Base-by-base conservation (phyloP, 2,113 vertebrate genomes). In the Lontra canadensis region DNA sequence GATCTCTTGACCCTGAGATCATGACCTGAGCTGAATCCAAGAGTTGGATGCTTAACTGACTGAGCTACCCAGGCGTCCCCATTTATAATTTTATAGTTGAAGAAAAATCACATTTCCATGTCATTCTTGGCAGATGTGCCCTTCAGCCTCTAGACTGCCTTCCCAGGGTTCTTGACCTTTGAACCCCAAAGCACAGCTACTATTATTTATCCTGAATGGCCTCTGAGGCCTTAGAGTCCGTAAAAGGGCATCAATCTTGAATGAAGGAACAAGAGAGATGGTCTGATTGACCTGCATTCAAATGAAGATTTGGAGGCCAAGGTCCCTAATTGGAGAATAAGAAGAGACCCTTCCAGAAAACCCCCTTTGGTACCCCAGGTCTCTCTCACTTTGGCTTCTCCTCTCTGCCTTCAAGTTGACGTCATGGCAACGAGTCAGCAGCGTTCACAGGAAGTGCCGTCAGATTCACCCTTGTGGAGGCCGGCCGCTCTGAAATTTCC, bases 361-460 rank as follows among this genome's bases (percentile, higher is more conserved):
- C 1, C 20, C 87, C 29, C 67, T 96, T 67, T 71, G 17, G 6
- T 0, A 25, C 17, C 14, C 21, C 5, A 3, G 25, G 20, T n/a
- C 49, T 88, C 78, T 65, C 67, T 93, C 26, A 11, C 39, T 47
- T 73, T 69, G 74, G 14, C n/a, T 49, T 67, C n/a, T 74, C 52
- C 44, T 69, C 57, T 7, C 11, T 52, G 36, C 52, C 61, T 57
- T n/a, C 47, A 52, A 21, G 2, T 47, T 4, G 36, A 55, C 1
- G 23, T 8, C 39, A 31, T 42, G 85, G 18, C 36, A 88, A n/a
- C n/a, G 52, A 63, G 49, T 55, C 13, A 34, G 69, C 34, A 12
- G n/a, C 0, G 0, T 61, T n/a, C 34, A 7, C 5, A 6, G 39
- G 67, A 13, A 49, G 26, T 3, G 11, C 25, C 11, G 0, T 36